Base-by-base conservation (phyloP, 2,113 vertebrate genomes). In the Cromileptes altivelis region DNA sequence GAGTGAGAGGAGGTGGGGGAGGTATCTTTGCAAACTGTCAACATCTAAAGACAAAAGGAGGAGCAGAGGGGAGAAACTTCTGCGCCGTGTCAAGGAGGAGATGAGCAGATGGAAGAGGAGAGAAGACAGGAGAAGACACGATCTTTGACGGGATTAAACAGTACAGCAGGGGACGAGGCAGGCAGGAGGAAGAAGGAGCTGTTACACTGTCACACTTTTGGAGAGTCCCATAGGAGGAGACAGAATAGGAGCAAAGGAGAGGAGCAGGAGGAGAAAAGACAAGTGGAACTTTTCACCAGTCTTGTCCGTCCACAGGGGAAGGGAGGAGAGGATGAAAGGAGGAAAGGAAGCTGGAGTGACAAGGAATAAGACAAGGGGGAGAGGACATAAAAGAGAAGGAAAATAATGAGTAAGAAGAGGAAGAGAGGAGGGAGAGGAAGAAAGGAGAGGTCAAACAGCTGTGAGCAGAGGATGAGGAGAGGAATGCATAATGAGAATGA, bases 141-240 rank as follows among this genome's bases (percentile, higher is more conserved):
- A 55, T 12, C 11, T 11, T 56, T 84, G 87, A 84, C 25, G 33
- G 14, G 78, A 78, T 70, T 77, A 52, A 84, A 70, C 21, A 81
- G 56, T 27, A 84, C 50, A 80, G 30, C 57, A 50, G 75, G 55
- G 76, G 78, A 74, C 47, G 25, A 12, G 57, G 37, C 18, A 1
- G 33, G 69, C 62, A 67, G 65, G 67, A 57, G 10, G 64, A 75
- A 14, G 56, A 8, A 1, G 25, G 65, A 75, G 64, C 50, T 58
- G 60, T 55, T 70, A 56, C 40, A 37, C 68, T 71, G 75, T 90
- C 85, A 78, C 79, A 74, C 25, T 75, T 78, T 79, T 55, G 56
- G 71, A 82, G 70, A 82, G 58, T 50, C 75, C 65, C 82, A 81
- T 17, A 65, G 72, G 84, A 72, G 33, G 40, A 70, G 52, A 75